A percentile compares a stretch with the other conserved stretches of the same genome.
These are phyloP conservation scores for Drosophila nr. perissopoda DNA, from an alignment of 2,888 invertebrate genomes.

Conservation along the genomic window DNA sequence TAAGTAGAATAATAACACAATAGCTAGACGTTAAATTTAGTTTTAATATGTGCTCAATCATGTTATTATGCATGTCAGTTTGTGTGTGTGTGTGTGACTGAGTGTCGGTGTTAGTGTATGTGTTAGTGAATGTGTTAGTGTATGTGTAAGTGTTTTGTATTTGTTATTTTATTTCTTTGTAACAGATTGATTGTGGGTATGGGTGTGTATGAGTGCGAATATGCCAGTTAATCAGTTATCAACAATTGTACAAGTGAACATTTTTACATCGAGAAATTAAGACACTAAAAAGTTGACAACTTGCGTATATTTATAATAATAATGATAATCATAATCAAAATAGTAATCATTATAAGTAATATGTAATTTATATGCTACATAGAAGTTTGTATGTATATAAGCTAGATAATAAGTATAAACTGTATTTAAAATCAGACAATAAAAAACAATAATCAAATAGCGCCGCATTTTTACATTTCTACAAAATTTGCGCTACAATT, in stretches of 20 bases:
- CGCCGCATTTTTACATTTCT: constrained; percentile 52
- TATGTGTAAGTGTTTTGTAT: constrained; percentile 1
- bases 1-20: constrained; percentile 44
- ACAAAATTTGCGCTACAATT: constrained; percentile 47
- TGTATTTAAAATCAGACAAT: constrained; percentile 56
- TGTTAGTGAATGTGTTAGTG: constrained; percentile 1
- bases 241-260: constrained; percentile 76
- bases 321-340: constrained; percentile 34
- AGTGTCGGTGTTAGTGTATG: not conserved
- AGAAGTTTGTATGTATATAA: constrained; percentile 34
- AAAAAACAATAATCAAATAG: constrained; percentile 54
- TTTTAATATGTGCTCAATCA: constrained; percentile 55
- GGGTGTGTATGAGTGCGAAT: constrained; percentile 6
- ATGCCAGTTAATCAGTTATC: constrained; percentile 41
- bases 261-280: constrained; percentile 61
- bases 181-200: not conserved
- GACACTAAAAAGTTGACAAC: constrained; percentile 49
- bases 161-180: not conserved
- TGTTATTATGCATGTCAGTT: constrained; percentile 31
- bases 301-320: constrained; percentile 35
- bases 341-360: constrained; percentile 41
- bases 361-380: constrained; percentile 39
- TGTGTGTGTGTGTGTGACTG: constrained; percentile 8
- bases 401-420: constrained; percentile 36
- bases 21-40: constrained; percentile 50